Conservation (phyloP, 2,113 vertebrate species). For the Hucho hucho region DNA sequence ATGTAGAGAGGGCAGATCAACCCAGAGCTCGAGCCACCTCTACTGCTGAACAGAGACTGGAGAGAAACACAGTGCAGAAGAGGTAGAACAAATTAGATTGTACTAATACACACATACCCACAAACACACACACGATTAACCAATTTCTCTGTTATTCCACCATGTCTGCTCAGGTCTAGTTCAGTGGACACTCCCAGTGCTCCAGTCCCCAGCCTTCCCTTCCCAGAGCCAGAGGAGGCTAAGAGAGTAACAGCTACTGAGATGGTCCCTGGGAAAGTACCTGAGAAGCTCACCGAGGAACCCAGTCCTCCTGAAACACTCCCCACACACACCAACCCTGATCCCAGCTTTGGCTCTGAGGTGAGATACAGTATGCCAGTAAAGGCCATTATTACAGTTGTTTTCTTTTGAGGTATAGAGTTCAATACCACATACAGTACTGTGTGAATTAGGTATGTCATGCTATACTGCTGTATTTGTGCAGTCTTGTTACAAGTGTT, state of each 20-base stretch:
- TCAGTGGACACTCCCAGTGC: conserved; percentile 53
- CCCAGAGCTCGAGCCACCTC: conserved; percentile 21
- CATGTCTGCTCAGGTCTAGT: conserved; percentile 47
- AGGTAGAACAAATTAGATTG: conserved; percentile 41
- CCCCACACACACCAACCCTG: conserved; percentile 73
- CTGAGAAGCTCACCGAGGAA: conserved; percentile 68
- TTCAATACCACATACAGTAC: not conserved
- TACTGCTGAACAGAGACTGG: conserved; percentile 24
- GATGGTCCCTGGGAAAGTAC: conserved; percentile 51
- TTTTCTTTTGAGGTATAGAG: not conserved
- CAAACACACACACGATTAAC: not conserved
- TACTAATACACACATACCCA: not conserved
- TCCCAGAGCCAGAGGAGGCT: not conserved
- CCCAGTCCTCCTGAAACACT: conserved; percentile 42
- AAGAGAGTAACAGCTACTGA: conserved; percentile 17
- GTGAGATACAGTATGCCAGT: conserved; percentile 51
- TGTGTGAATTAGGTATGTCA: not conserved
- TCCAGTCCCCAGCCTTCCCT: conserved; percentile 27
- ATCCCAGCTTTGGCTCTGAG: conserved; percentile 79
- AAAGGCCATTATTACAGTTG: too few relatives aligned
- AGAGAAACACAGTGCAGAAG: conserved; percentile 40
- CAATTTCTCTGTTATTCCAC: not conserved
- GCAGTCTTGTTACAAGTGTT: not conserved
- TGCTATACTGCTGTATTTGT: not conserved
- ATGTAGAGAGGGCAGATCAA: conserved; percentile 28